These are phyloP conservation scores for Eudasyphora cyanicolor DNA, from an alignment of 2,888 invertebrate species.

Conservation along the genomic window DNA sequence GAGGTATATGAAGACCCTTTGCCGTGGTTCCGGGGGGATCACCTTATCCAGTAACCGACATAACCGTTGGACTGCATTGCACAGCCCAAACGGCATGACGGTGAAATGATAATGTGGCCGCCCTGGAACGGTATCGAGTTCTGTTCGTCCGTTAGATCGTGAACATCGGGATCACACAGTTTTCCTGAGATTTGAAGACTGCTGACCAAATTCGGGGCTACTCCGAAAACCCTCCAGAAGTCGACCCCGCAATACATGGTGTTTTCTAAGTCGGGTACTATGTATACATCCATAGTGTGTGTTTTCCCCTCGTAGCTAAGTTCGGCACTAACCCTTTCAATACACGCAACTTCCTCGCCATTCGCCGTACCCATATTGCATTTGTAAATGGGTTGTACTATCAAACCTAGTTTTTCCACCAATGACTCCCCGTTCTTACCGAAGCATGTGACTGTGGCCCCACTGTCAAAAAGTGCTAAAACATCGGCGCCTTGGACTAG, in stretches of 20 bases:
- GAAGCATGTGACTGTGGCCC: slow-evolving; percentile 21
- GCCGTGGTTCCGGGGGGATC: too few relatives aligned
- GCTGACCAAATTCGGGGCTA: not conserved
- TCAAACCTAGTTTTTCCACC: not conserved
- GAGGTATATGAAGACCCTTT: too few relatives aligned
- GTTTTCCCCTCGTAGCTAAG: not conserved
- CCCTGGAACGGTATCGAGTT: too few relatives aligned
- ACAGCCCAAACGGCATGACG: too few relatives aligned
- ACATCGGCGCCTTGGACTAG: not conserved
- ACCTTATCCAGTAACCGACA: too few relatives aligned
- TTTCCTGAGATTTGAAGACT: not conserved
- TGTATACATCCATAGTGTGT: not conserved
- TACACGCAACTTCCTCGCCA: not conserved
- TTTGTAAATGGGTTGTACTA: not conserved
- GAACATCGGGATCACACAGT: not conserved
- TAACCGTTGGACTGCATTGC: too few relatives aligned
- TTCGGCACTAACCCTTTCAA: not conserved
- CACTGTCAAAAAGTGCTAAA: slow-evolving; percentile 21
- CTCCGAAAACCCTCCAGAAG: slow-evolving; percentile 7
- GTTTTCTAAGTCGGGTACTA: not conserved
- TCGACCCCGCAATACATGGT: not conserved
- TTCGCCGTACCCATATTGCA: not conserved
- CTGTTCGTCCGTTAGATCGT: not conserved
- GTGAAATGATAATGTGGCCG: too few relatives aligned
- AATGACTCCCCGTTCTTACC: slow-evolving; percentile 9